Base-by-base conservation (phyloP, 2,888 invertebrate genomes). In the Protophormia terraenovae region DNA sequence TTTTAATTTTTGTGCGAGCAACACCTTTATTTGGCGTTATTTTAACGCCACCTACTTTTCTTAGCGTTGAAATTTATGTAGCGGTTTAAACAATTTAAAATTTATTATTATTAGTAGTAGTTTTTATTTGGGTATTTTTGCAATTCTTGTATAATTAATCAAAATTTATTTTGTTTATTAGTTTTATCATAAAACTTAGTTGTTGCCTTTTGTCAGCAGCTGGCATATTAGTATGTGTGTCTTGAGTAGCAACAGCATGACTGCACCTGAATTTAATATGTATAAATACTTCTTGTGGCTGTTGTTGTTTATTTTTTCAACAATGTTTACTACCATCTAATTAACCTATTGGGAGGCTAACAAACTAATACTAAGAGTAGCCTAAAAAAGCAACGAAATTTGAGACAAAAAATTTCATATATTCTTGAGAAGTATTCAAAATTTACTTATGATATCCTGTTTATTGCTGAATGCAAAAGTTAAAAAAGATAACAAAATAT, bases 21-120 rank as follows among this genome's bases (percentile, higher is more conserved):
- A 64, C 82, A 82, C 82, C 76, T 76, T 82, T 75, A 62, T 76
- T 64, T 71, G 76, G 82, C 62, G 53, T 82, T 82, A 75, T 64
- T 75, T 76, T 55, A 76, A 82, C 82, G 82, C 82, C 82, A 82
- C 82, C 82, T 82, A 62, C 64, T 55, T 76, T 72, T 73, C 47
- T 32, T 32, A 8, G 45, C 58, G 55, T 55, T 82, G 35, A 71
- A 76, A 71, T 76, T 76, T 76, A 76, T 82, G 35, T 60, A 55
- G 41, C 55, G 29, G 41, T n/a, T 50, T 62, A 69, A 53, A n/a
- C 14, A 35, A 47, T 72, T 66, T 62, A 1, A 53, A 29, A 66
- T 16, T 47, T 60, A 60, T 60, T 50, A 35, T 50, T 50, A 32
- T 4, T 16, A 45, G n/a, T 53, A 16, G 45, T 77, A 32, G 45